A percentile compares a stretch with the other conserved stretches of the same genome.
These are phyloP conservation scores for Halcyon leucocephala DNA, from an alignment of 2,797 vertebrate genomes.

Conservation along the genomic window DNA sequence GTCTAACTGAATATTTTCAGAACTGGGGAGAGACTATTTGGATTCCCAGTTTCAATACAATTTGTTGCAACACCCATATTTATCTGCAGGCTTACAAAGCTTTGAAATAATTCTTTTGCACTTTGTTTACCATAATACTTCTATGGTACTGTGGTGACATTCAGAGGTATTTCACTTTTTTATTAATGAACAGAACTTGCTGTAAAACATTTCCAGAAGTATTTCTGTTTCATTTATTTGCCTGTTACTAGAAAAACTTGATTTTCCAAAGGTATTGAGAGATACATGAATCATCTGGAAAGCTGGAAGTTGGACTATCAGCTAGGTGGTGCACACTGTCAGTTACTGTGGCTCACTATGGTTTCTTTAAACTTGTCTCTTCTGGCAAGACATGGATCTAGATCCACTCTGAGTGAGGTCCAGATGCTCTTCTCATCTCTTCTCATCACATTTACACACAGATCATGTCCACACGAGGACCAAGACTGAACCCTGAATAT, in stretches of 20 bases:
- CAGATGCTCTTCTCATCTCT: neutral
- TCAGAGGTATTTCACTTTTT: neutral
- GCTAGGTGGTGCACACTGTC: neutral
- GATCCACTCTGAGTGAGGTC: neutral
- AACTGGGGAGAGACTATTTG: neutral
- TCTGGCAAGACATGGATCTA: neutral
- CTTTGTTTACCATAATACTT: neutral
- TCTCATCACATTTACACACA: neutral
- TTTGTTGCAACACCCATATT: neutral
- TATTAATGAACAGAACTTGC: neutral
- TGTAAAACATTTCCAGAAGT: neutral
- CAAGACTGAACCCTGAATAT: fast-evolving
- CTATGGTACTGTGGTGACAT: neutral
- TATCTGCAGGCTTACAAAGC: neutral
- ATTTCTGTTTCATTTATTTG: neutral
- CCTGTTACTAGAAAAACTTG: neutral
- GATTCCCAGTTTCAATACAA: neutral
- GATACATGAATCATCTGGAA: neutral
- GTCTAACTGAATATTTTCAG: neutral
- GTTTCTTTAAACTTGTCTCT: neutral
- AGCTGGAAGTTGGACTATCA: neutral
- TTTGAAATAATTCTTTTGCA: neutral
- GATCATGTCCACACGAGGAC: neutral
- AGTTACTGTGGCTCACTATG: neutral
- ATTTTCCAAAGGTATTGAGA: neutral